Evolutionary conservation across 2,888 invertebrate species (phyloP).

Genomic region (Gisinianus flammeolus): DNA sequence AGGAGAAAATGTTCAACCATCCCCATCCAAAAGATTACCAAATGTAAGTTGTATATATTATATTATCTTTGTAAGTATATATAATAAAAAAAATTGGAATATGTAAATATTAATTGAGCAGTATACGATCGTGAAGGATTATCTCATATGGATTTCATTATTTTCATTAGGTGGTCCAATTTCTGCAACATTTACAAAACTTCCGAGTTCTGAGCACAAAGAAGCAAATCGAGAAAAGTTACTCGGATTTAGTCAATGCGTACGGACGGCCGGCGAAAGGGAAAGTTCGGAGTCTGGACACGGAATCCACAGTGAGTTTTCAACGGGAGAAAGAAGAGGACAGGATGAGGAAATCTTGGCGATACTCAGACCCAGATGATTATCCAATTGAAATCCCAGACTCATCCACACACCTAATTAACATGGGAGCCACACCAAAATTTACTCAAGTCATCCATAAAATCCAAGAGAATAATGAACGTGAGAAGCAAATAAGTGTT

Average conservation of each 20-base stretch:
- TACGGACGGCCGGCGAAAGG: neutral
- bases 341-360: too few species aligned
- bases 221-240: neutral
- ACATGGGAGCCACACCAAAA: neutral
- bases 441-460: constrained; percentile 23
- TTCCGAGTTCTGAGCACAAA: neutral
- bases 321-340: neutral
- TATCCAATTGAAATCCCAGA: neutral
- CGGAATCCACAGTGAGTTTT: neutral
- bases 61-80: too few species aligned
- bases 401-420: neutral
- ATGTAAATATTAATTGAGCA: too few species aligned
- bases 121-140: too few species aligned
- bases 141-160: neutral
- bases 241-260: neutral
- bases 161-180: neutral
- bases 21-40: neutral
- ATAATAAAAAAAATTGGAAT: too few species aligned
- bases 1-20: neutral
- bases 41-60: neutral
- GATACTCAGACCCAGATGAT: neutral
- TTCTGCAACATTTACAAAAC: neutral
- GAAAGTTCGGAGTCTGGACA: neutral
- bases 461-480: neutral
- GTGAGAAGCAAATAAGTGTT: neutral